These are phyloP conservation scores for Paracyclopina nana DNA, from an alignment of 1,140 invertebrate genomes.

Conservation along the genomic window DNA sequence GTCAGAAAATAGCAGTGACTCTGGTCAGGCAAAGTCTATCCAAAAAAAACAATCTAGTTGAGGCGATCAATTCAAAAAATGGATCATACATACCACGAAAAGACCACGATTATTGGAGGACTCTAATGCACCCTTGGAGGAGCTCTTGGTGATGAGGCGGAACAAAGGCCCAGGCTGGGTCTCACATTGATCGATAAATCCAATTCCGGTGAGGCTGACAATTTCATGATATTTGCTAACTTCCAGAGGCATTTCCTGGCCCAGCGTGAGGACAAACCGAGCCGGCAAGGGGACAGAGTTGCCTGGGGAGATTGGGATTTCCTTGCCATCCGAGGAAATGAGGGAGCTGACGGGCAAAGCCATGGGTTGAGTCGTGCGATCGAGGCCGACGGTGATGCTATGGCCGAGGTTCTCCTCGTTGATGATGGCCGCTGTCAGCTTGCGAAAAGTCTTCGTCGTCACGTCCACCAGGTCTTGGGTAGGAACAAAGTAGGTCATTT, in stretches of 20 bases:
- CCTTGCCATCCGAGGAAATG: too few relatives aligned
- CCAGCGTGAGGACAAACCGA: slow-evolving; percentile 64
- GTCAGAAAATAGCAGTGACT: slow-evolving; percentile 80
- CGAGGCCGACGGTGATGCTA: too few relatives aligned
- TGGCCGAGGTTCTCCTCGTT: too few relatives aligned
- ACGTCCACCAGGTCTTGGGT: slow-evolving; percentile 69
- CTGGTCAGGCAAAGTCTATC: slow-evolving; percentile 65
- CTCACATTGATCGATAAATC: slow-evolving; percentile 42
- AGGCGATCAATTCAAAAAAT: not conserved
- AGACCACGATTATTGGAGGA: slow-evolving; percentile 45
- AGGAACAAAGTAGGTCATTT: slow-evolving; percentile 75
- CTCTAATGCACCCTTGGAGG: slow-evolving; percentile 43
- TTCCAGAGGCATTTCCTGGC: slow-evolving; percentile 64
- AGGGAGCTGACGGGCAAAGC: too few relatives aligned
- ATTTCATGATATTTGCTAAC: slow-evolving; percentile 45
- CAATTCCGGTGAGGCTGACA: slow-evolving; percentile 46
- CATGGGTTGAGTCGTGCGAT: too few relatives aligned
- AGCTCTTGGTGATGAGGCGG: slow-evolving; percentile 48
- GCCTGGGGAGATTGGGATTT: too few relatives aligned
- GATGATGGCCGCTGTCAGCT: slow-evolving; percentile 50
- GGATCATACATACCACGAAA: slow-evolving; percentile 43
- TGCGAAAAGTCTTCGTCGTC: slow-evolving; percentile 42
- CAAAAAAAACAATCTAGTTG: slow-evolving; percentile 21
- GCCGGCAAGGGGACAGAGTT: slow-evolving; percentile 64
- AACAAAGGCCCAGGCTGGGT: slow-evolving; percentile 40